Evolutionary conservation across 64 coral and sea anemone genomes (phyloP), one percentile per base, ranked within the genome.

Genomic region (Platygyra sinensis): DNA sequence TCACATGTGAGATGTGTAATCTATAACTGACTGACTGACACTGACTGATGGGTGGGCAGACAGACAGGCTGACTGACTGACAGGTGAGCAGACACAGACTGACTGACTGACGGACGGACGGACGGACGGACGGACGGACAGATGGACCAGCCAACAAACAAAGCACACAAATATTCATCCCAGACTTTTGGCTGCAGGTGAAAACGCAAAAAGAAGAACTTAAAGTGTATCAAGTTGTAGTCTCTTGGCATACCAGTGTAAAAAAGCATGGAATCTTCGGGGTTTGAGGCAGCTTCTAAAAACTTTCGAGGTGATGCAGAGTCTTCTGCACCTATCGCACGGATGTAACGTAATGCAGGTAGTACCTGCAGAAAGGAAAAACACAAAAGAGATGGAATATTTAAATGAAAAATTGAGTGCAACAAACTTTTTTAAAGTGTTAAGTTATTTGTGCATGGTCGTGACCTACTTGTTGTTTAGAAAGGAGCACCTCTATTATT

Each of bases 401-500:
- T 52, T 27, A 60, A 42, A 27, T 39, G 17, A 89, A 64, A 50
- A 55, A 62, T 13, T 30, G 16, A 86, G 38, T 32, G 39, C 30
- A 72, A 46, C 42, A 46, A 46, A 46, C 42, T 46, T 46, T n/a
- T 46, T 46, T 5, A 7, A 46, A 46, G 42, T 46, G 42, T 46
- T 46, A 0, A 46, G 2, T 22, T n/a, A 78, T 49, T 30, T 78
- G 18, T 14, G 8, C 17, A 55, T 10, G 22, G 28, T 42, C 6
- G 32, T 30, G 20, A 51, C 72, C 80, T 78, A 96, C 95, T 91
- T 96, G 95, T 22, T 77, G 72, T 73, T 99, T 99, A 5, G 97
- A 99, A 69, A 99, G 89, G 46, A 99, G 78, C 61, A 95, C 86
- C 79, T 99, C 97, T 14, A 99, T 92, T 76, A 99, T 99, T 80